Evolutionary conservation across 2,113 vertebrate genomes (phyloP), one percentile per base, ranked within the genome.

Genomic region (Passer domesticus): DNA sequence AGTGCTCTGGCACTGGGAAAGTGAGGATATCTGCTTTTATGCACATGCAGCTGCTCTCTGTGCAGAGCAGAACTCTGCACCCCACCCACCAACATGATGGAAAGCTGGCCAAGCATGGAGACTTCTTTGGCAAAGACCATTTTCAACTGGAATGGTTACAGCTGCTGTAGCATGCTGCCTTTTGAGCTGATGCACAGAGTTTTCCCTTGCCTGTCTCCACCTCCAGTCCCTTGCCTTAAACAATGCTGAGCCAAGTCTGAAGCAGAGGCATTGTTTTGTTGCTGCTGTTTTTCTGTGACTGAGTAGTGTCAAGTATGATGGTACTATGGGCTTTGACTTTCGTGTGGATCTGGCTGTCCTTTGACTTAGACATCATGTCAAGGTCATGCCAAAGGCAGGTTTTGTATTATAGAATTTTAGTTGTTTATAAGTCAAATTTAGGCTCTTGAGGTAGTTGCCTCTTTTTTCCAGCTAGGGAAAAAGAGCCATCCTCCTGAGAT

Each of bases 51-150:
- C 56, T 70, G 47, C 56, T 82, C 33, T 15, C n/a, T 63, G 62
- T 14, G 13, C 2, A 15, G 30, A 82, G 30, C 41, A 87, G 37
- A 89, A 43, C 30, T n/a, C 49, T 75, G 50, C 33, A 83, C 6
- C 58, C 25, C 39, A 83, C 14, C 23, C 41, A 90, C 44, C 37
- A 76, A 21, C 2, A 8, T 0, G 0, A 49, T 2, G 0, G 56
- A 68, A 90, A 85, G 47, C 9, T 52, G 44, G 44, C 49, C 70
- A 56, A 44, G 19, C 58, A 69, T 4, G 20, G 67, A 80, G 24
- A 66, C 11, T 37, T 46, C n/a, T 64, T 77, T 73, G 63, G 67
- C 46, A 83, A 52, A 64, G 53, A 80, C 21, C 15, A 24, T n/a
- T 70, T 43, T 1, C 37, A 10, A 50, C 30, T 60, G 79, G 80